These are phyloP conservation scores for Aulostomus chinensis DNA, from an alignment of 2,797 vertebrate species.

Conservation along the genomic window DNA sequence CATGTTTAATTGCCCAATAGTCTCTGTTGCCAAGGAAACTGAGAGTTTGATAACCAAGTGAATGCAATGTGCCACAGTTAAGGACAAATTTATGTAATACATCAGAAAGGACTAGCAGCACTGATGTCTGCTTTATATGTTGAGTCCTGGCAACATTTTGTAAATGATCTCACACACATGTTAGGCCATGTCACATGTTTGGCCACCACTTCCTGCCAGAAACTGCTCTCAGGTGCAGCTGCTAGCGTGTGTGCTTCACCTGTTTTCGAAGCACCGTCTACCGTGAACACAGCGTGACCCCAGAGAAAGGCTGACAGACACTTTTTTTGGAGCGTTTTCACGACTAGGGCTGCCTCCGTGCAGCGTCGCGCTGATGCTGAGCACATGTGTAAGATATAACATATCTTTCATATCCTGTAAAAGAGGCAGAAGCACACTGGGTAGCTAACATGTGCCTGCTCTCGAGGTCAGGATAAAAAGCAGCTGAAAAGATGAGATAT, in stretches of 20 bases:
- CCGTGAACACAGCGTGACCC: too few species aligned
- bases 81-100: slow-evolving; percentile 64
- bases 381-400: slow-evolving; percentile 59
- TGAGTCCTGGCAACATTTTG: slow-evolving; percentile 18
- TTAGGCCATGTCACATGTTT: slow-evolving; percentile 8
- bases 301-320: slow-evolving; percentile 13
- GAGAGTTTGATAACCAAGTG: slow-evolving; percentile 67
- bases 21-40: slow-evolving; percentile 76
- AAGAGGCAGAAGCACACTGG: slow-evolving; percentile 24
- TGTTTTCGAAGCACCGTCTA: slow-evolving; percentile 7
- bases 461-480: slow-evolving; percentile 29
- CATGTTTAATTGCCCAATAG: slow-evolving; percentile 65
- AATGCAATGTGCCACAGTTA: slow-evolving; percentile 67
- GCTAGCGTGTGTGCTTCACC: slow-evolving; percentile 35
- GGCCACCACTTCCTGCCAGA: slow-evolving; percentile 62
- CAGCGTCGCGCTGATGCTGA: too few species aligned
- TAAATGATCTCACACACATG: slow-evolving; percentile 25
- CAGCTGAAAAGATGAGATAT: slow-evolving; percentile 16
- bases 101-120: slow-evolving; percentile 48
- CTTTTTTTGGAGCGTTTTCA: slow-evolving; percentile 14
- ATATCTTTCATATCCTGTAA: slow-evolving; percentile 23
- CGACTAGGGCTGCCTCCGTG: slow-evolving; percentile 7
- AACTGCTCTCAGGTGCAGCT: slow-evolving; percentile 49
- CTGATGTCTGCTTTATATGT: slow-evolving; percentile 26
- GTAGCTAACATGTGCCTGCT: slow-evolving; percentile 11